Conservation (phyloP, 2,113 vertebrate genomes). For the Fregetta grallaria region DNA sequence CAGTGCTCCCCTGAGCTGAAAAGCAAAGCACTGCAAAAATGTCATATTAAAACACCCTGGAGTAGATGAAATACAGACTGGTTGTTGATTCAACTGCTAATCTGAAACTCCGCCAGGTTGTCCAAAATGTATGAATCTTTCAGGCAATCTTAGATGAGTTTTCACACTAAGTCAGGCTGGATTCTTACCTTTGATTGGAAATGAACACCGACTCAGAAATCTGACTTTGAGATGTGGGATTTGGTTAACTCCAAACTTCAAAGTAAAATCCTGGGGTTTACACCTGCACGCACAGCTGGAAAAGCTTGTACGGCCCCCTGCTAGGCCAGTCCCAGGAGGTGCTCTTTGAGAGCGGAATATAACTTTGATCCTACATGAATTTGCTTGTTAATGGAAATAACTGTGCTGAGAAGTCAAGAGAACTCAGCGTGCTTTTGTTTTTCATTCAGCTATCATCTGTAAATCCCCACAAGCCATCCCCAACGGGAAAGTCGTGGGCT, state of each 20-base stretch:
- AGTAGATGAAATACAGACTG: background rate
- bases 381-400: background rate
- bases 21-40: background rate
- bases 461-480: constrained; percentile 83
- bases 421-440: background rate
- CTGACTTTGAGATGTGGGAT: background rate
- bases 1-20: background rate
- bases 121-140: background rate
- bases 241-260: background rate
- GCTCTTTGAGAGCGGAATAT: background rate
- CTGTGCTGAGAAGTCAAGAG: background rate
- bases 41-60: background rate
- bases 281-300: background rate
- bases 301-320: background rate
- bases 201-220: background rate
- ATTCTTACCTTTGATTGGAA: background rate
- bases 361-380: background rate
- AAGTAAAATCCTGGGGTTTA: background rate
- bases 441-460: constrained; percentile 85
- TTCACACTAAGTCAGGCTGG: background rate
- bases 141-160: background rate
- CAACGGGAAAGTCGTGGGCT: constrained; percentile 91
- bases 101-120: background rate
- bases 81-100: background rate
- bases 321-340: background rate